Percentiles rank a stretch among this genome's conserved stretches.
phyloP scores from a whole-genome alignment of 2,888 invertebrate species.

The Drosophila recens region DNA sequence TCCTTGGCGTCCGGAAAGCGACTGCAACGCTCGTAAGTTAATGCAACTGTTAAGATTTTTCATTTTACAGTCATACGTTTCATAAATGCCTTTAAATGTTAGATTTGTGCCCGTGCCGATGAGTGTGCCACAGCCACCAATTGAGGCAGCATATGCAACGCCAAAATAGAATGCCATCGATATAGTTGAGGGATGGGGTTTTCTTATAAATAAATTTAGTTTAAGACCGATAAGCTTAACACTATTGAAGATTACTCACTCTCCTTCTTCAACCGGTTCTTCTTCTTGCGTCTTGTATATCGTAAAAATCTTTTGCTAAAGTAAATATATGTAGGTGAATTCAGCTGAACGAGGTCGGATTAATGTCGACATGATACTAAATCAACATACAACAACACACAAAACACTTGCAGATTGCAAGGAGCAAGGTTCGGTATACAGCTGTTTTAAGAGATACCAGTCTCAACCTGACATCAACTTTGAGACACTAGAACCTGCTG shows the following conservation, averaged over 20 bases:
- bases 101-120: slow-evolving; percentile 92
- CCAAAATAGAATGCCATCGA: slow-evolving; percentile 91
- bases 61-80: slow-evolving; percentile 85
- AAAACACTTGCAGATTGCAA: too few relatives aligned
- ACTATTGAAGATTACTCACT: neutral
- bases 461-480: too few relatives aligned
- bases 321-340: neutral
- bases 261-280: slow-evolving; percentile 7
- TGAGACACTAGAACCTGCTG: too few relatives aligned
- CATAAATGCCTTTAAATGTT: slow-evolving; percentile 91
- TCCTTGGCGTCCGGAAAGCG: slow-evolving; percentile 74
- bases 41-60: neutral
- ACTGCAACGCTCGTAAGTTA: slow-evolving; percentile 42
- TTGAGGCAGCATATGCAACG: slow-evolving; percentile 90
- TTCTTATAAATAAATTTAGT: neutral
- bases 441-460: too few relatives aligned
- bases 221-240: neutral
- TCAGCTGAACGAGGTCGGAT: too few relatives aligned
- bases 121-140: slow-evolving; percentile 91
- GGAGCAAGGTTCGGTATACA: too few relatives aligned
- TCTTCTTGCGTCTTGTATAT: slow-evolving; percentile 11
- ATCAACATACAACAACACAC: too few relatives aligned
- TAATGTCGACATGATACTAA: too few relatives aligned
- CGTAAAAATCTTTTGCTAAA: slow-evolving; percentile 24
- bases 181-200: slow-evolving; percentile 87